Conservation (phyloP, 2,888 invertebrate species). For the Hermaeophaga mercurialis region DNA sequence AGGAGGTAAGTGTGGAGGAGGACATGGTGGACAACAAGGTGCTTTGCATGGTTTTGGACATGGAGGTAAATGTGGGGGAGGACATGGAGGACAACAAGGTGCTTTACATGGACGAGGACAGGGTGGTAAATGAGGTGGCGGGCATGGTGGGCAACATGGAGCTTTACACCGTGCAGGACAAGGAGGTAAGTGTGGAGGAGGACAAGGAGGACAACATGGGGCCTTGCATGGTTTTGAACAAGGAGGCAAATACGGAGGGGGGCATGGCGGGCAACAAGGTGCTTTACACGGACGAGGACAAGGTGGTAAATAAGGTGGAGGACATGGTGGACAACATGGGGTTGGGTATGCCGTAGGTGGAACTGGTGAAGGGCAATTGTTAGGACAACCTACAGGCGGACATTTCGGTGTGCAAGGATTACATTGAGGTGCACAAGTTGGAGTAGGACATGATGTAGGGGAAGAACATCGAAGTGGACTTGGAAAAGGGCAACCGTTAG, state of each 20-base stretch:
- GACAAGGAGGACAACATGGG: conserved; percentile 2
- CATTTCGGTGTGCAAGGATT: too few species aligned
- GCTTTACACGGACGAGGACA: not conserved
- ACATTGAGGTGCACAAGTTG: too few species aligned
- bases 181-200: not conserved
- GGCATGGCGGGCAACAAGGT: not conserved
- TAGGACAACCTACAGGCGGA: too few species aligned
- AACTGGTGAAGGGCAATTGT: too few species aligned
- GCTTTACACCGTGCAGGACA: not conserved
- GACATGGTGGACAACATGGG: conserved; percentile 11
- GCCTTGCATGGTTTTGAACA: not conserved
- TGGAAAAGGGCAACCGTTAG: too few species aligned
- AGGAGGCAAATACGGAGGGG: not conserved
- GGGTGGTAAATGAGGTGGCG: conserved; percentile 1
- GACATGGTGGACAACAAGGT: not conserved
- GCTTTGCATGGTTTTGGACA: not conserved
- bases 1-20: not conserved
- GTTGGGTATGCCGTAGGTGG: not conserved
- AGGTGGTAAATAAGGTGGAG: conserved; percentile 5
- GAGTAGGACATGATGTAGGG: too few species aligned
- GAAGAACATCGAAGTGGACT: too few species aligned
- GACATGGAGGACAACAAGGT: conserved; percentile 8
- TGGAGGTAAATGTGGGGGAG: conserved; percentile 4
- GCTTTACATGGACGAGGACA: not conserved
- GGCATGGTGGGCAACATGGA: conserved; percentile 2